Evolutionary conservation across 2,797 vertebrate species (phyloP).

Genomic region (Botia kubotai): DNA sequence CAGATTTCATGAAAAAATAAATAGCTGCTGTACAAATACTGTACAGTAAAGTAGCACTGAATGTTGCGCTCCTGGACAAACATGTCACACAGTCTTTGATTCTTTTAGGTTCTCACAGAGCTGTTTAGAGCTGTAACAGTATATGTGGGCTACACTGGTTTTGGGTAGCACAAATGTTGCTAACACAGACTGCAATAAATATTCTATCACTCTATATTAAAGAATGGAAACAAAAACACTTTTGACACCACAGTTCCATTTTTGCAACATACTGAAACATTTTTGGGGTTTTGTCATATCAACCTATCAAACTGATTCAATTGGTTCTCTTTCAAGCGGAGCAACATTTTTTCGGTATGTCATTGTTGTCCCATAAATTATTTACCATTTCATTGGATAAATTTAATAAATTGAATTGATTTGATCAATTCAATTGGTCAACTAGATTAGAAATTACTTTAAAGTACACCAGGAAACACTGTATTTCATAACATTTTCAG

Average conservation of each 20-base stretch:
- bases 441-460: too few species aligned
- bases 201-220: neutral
- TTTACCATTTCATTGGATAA: too few species aligned
- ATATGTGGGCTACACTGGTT: neutral
- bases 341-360: neutral
- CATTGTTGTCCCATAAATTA: neutral
- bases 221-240: neutral
- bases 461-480: neutral
- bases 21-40: conserved; percentile 28
- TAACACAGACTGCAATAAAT: neutral
- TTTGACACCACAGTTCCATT: neutral
- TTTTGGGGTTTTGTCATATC: too few species aligned
- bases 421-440: too few species aligned
- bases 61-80: conserved; percentile 10
- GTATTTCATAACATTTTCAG: neutral
- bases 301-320: too few species aligned
- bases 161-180: neutral
- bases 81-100: conserved; percentile 33
- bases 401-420: too few species aligned
- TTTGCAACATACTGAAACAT: too few species aligned
- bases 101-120: conserved; percentile 16
- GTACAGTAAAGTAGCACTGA: neutral
- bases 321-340: too few species aligned
- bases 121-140: conserved; percentile 19
- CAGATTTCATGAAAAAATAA: conserved; percentile 35